Percentiles rank a stretch among this genome's conserved stretches.
phyloP scores from a whole-genome alignment of 2,888 invertebrate species.

The Cheilosia vernalis region DNA sequence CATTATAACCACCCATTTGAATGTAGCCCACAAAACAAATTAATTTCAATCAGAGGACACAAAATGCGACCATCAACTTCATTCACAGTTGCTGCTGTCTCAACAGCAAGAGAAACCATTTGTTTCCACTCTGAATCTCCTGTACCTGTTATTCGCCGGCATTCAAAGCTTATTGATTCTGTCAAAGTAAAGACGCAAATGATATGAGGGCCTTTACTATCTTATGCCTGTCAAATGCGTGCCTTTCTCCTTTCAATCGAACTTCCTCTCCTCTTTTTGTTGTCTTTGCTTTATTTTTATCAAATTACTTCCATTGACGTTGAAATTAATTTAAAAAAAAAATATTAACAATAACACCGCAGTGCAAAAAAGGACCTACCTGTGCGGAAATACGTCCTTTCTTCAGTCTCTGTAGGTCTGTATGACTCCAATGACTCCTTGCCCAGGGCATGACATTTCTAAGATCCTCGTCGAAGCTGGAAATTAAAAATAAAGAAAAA shows the following conservation, averaged over 20 bases:
- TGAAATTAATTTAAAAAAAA: slow-evolving; percentile 52
- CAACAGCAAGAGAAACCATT: slow-evolving; percentile 6
- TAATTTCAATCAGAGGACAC: slow-evolving; percentile 25
- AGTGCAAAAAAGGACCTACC: slow-evolving; percentile 83
- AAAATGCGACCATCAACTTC: slow-evolving; percentile 33
- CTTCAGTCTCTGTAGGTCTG: slow-evolving; percentile 89
- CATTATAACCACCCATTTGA: too few species aligned
- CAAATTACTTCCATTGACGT: slow-evolving; percentile 39
- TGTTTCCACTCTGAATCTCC: background rate
- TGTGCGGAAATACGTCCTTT: slow-evolving; percentile 91
- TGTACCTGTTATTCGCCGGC: slow-evolving; percentile 6
- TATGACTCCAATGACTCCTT: slow-evolving; percentile 90
- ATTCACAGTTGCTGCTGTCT: slow-evolving; percentile 3
- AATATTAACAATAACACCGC: background rate
- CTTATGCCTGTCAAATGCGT: slow-evolving; percentile 55
- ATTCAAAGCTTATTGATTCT: slow-evolving; percentile 30
- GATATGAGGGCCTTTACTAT: slow-evolving; percentile 17
- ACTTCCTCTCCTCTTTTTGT: background rate
- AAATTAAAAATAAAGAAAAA: slow-evolving; percentile 33
- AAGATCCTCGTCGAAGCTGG: slow-evolving; percentile 88
- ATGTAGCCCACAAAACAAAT: background rate
- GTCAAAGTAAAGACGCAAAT: slow-evolving; percentile 23
- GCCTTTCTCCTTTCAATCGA: background rate
- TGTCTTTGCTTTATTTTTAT: background rate
- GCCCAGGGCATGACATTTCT: slow-evolving; percentile 89